Evolutionary conservation across 2,888 invertebrate species (phyloP).

Genomic region (Metalampra italica): DNA sequence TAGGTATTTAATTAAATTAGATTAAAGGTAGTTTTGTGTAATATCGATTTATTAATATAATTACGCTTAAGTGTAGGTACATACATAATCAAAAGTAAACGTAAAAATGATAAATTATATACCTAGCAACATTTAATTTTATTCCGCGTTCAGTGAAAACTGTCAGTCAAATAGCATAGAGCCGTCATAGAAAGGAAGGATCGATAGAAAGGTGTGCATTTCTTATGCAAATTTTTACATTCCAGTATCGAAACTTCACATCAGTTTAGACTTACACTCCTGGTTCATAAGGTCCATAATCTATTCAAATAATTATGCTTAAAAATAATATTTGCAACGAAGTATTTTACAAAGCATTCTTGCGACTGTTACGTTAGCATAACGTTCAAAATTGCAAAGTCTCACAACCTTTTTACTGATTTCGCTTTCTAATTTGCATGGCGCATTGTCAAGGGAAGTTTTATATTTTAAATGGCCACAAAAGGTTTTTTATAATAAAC

Average conservation of each 20-base stretch:
- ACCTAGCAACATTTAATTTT: conserved; percentile 19
- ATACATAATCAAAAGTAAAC: neutral
- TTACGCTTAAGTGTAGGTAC: no score
- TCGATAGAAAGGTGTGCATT: conserved; percentile 68
- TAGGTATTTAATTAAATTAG: no score
- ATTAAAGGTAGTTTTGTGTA: no score
- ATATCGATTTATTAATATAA: no score
- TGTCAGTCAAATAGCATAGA: conserved; percentile 63
- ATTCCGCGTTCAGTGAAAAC: conserved; percentile 39
- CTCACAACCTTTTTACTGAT: conserved; percentile 14
- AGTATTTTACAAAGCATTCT: conserved; percentile 30
- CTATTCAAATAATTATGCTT: conserved; percentile 19
- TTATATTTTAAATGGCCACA: conserved; percentile 75
- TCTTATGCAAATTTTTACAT: conserved; percentile 68
- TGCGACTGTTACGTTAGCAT: conserved; percentile 22
- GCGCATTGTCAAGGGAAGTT: conserved; percentile 68
- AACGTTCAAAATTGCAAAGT: conserved; percentile 37
- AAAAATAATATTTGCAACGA: conserved; percentile 46
- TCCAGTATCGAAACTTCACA: conserved; percentile 22
- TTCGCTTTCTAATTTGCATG: conserved; percentile 72
- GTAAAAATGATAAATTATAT: neutral
- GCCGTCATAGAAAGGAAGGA: conserved; percentile 55
- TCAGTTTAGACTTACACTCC: conserved; percentile 24
- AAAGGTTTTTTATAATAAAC: conserved; percentile 75
- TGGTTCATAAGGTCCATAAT: conserved; percentile 21